These are phyloP conservation scores for Sturnus vulgaris DNA, from an alignment of 2,113 vertebrate genomes.

Conservation along the genomic window DNA sequence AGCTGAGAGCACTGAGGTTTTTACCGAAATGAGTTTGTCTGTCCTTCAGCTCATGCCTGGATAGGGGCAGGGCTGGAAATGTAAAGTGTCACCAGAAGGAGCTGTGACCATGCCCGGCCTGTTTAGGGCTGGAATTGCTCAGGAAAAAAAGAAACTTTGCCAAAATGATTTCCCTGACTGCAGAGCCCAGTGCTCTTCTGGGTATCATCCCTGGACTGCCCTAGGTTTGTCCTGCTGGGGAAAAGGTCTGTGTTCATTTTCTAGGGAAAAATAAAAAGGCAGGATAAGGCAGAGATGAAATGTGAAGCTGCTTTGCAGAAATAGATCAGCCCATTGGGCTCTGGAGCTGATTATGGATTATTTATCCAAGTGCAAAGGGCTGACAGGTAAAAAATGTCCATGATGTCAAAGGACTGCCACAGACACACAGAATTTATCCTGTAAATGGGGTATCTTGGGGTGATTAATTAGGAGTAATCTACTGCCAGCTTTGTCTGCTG, in stretches of 20 bases:
- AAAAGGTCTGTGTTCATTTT: neutral
- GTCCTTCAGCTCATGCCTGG: neutral
- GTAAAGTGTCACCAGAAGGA: neutral
- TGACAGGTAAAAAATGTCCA: neutral
- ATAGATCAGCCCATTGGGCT: neutral
- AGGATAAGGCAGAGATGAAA: neutral
- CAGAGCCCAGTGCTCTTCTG: neutral
- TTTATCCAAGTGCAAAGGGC: neutral
- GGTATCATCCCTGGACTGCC: neutral
- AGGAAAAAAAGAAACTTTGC: neutral
- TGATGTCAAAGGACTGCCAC: neutral
- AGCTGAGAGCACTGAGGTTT: conserved; percentile 7
- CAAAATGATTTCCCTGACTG: neutral
- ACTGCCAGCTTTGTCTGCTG: neutral
- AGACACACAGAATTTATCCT: neutral
- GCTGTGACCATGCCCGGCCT: neutral
- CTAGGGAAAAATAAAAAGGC: neutral
- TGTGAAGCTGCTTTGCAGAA: neutral
- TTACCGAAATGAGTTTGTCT: neutral
- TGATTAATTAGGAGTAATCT: neutral
- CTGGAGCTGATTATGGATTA: neutral
- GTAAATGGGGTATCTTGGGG: neutral
- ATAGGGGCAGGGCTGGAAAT: neutral
- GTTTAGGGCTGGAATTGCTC: neutral
- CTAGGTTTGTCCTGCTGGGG: neutral